phyloP scores from a whole-genome alignment of 37 sponge, comb jelly and placozoan species.

The Chondrosia reniformis region DNA sequence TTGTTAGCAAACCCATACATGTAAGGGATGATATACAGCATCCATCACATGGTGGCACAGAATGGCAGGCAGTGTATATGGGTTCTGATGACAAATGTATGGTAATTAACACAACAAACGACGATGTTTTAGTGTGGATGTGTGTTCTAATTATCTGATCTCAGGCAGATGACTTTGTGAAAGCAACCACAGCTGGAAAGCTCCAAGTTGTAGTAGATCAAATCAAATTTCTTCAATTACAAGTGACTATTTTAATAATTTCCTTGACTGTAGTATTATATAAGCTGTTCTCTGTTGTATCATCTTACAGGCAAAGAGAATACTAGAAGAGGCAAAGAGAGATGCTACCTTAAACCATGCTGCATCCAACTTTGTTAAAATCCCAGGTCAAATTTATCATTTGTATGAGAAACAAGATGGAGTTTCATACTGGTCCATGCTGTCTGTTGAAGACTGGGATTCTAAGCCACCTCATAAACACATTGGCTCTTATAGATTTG shows the following conservation, averaged over 20 bases:
- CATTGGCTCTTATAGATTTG: slow-evolving; percentile 56
- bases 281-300: not conserved
- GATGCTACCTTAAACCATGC: slow-evolving; percentile 75
- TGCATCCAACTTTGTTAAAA: slow-evolving; percentile 83
- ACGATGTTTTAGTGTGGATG: not conserved
- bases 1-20: no score
- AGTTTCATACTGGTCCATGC: slow-evolving; percentile 71
- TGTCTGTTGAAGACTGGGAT: slow-evolving; percentile 74
- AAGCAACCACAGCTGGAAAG: slow-evolving; percentile 66
- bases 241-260: slow-evolving; percentile 24
- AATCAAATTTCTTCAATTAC: slow-evolving; percentile 66
- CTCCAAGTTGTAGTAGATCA: slow-evolving; percentile 72
- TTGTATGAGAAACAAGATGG: slow-evolving; percentile 67
- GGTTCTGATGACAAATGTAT: no score
- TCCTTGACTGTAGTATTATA: not conserved
- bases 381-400: slow-evolving; percentile 84
- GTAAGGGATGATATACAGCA: no score
- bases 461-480: slow-evolving; percentile 35
- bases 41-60: no score
- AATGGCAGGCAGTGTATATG: no score
- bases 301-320: slow-evolving; percentile 54
- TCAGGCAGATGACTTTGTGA: slow-evolving; percentile 68
- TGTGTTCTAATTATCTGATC: not conserved
- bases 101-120: no score
- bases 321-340: slow-evolving; percentile 47